Evolutionary conservation across 2,113 vertebrate species (phyloP).

Genomic region (Engystomops pustulosus): DNA sequence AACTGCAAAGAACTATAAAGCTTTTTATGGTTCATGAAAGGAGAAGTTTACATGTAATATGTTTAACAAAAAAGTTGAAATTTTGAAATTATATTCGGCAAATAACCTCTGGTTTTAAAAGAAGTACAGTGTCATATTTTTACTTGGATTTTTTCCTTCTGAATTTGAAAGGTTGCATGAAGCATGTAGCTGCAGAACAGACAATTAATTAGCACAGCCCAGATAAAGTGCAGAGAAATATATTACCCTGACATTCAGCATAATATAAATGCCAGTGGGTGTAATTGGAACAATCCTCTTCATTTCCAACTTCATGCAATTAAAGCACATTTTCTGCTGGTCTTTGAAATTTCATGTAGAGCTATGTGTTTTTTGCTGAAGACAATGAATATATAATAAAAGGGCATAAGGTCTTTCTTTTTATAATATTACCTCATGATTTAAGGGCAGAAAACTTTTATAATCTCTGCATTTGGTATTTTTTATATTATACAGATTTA

Average conservation of each 20-base stretch:
- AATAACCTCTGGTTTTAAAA: not conserved
- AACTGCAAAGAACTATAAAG: no score
- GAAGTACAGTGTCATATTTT: not conserved
- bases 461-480: not conserved
- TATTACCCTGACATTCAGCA: conserved; percentile 42
- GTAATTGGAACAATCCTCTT: conserved; percentile 22
- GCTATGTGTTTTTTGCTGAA: not conserved
- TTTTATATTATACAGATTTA: not conserved
- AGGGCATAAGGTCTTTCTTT: not conserved
- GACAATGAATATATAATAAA: not conserved
- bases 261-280: conserved; percentile 31
- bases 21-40: not conserved
- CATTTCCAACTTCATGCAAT: conserved; percentile 17
- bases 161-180: conserved; percentile 13
- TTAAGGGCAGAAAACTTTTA: not conserved
- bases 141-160: conserved; percentile 27
- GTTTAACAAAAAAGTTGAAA: not conserved
- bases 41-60: not conserved
- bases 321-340: conserved; percentile 16
- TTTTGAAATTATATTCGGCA: not conserved
- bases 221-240: conserved; percentile 25
- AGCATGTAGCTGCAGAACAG: conserved; percentile 9
- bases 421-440: not conserved
- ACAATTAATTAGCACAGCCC: conserved; percentile 11
- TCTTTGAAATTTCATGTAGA: not conserved